Conservation (phyloP, 2,797 vertebrate species). For the Paramormyrops hopkinsi region DNA sequence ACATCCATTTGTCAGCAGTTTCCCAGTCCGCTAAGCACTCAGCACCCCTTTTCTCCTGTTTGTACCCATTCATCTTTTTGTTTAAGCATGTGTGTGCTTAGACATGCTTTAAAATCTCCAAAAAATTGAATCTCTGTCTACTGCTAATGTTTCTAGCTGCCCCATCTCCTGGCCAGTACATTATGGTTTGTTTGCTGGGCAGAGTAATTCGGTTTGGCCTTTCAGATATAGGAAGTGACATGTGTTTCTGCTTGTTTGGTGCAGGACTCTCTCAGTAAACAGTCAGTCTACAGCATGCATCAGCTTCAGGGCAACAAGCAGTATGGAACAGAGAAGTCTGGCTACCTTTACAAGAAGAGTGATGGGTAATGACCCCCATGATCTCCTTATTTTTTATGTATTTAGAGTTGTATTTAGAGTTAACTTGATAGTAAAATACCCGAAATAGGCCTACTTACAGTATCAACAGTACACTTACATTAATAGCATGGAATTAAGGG, state of each 20-base stretch:
- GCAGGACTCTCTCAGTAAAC: conserved; percentile 66
- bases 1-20: background rate
- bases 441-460: background rate
- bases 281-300: conserved; percentile 68
- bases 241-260: background rate
- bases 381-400: background rate
- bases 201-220: background rate
- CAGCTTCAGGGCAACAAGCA: conserved; percentile 76
- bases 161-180: background rate
- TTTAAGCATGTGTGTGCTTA: background rate
- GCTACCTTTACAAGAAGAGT: conserved; percentile 76
- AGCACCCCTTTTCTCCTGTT: background rate
- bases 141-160: background rate
- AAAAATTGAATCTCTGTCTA: background rate
- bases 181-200: background rate
- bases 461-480: background rate
- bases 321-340: conserved; percentile 66
- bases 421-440: background rate
- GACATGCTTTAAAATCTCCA: background rate
- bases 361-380: conserved; percentile 56
- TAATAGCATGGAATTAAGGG: background rate
- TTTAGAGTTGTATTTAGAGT: no score
- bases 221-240: background rate
- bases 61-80: background rate
- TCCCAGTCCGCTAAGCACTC: background rate